phyloP scores from a whole-genome alignment of 1,140 invertebrate species.

The Drosophila suzukii region DNA sequence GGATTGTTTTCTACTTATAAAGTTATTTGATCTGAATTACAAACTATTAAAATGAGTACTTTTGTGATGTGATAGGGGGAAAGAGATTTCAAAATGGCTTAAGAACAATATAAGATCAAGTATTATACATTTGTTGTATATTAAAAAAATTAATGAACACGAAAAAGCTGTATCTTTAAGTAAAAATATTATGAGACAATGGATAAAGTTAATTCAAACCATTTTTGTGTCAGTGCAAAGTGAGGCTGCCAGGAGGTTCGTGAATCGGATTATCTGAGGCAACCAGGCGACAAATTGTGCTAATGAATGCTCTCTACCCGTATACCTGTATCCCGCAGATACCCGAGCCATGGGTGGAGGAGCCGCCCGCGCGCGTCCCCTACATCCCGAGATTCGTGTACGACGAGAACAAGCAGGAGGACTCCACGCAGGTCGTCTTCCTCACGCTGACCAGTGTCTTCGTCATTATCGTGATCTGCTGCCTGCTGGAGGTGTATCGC shows the following conservation, averaged over 20 bases:
- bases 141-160: too few species aligned
- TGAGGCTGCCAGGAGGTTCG: not conserved
- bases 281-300: conserved; percentile 59
- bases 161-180: too few species aligned
- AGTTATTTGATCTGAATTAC: too few species aligned
- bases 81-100: too few species aligned
- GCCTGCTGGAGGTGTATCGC: conserved; percentile 88
- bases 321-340: conserved; percentile 46
- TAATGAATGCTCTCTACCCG: conserved; percentile 54
- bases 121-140: too few species aligned
- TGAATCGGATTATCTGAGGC: conserved; percentile 22
- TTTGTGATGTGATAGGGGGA: too few species aligned
- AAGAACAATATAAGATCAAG: too few species aligned
- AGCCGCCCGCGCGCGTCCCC: conserved; percentile 89
- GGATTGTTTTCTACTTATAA: too few species aligned
- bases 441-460: conserved; percentile 89
- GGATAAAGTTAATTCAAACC: not conserved
- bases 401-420: conserved; percentile 90
- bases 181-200: too few species aligned
- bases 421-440: conserved; percentile 90
- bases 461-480: conserved; percentile 88
- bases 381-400: conserved; percentile 90
- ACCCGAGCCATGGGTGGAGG: conserved; percentile 92
- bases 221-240: not conserved
- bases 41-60: too few species aligned